Conservation (phyloP, 2,888 invertebrate species). For the Apamea sordens region DNA sequence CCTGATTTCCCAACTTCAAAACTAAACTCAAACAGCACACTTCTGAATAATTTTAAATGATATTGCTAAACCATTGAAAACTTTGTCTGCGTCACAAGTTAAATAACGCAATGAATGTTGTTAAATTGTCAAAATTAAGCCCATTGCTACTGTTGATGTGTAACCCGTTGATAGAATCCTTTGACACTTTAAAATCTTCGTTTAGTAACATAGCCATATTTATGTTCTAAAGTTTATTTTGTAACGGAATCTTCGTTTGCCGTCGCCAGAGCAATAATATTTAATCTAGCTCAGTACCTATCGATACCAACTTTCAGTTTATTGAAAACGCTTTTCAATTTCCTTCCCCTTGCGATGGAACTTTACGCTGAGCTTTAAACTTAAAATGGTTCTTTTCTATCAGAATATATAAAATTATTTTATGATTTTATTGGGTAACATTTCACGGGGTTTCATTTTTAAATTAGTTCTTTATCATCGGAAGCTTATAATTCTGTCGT, state of each 20-base stretch:
- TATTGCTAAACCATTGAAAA: too few species aligned
- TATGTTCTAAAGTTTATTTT: conserved; percentile 5
- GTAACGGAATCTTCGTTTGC: neutral
- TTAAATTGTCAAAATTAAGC: too few species aligned
- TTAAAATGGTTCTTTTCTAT: conserved; percentile 8
- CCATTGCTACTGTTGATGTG: too few species aligned
- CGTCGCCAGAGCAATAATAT: conserved; percentile 9
- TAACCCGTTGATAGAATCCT: neutral
- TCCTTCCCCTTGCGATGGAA: neutral
- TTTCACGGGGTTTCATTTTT: conserved; percentile 12
- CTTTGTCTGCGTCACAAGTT: too few species aligned
- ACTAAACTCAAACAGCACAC: neutral
- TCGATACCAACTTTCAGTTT: conserved; percentile 4
- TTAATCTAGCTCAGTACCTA: conserved; percentile 18
- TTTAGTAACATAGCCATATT: neutral
- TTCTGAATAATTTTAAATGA: too few species aligned
- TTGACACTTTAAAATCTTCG: neutral
- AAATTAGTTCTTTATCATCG: conserved; percentile 11
- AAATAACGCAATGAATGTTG: too few species aligned
- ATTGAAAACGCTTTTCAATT: conserved; percentile 32
- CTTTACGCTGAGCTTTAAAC: conserved; percentile 3
- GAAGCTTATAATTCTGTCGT: neutral
- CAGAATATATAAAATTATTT: conserved; percentile 10
- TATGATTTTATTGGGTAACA: neutral
- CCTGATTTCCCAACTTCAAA: neutral